A percentile compares a stretch with the other conserved stretches of the same genome.
These are phyloP conservation scores for Hydrocynus forskahlii DNA, from an alignment of 2,797 vertebrate genomes.

Conservation along the genomic window DNA sequence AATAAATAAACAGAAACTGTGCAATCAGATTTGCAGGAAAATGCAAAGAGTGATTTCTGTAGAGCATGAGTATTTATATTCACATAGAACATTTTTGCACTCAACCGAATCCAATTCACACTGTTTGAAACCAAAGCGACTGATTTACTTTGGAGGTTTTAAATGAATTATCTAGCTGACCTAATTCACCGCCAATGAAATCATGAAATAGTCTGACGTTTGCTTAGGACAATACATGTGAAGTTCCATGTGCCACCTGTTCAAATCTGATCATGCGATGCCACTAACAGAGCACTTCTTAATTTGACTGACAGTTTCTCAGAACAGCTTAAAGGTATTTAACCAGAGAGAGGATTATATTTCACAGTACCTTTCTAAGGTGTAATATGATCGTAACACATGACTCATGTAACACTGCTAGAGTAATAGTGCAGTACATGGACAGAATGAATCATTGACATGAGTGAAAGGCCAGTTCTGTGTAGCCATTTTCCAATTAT, in stretches of 20 bases:
- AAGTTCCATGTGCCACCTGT: constrained; percentile 8
- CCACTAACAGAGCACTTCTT: constrained; percentile 1
- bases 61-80: too few species aligned
- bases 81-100: too few species aligned
- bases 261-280: constrained; percentile 19
- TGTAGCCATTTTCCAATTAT: too few species aligned
- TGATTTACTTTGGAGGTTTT: too few species aligned
- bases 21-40: too few species aligned
- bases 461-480: not conserved
- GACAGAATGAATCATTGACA: not conserved
- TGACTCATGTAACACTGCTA: constrained; percentile 7
- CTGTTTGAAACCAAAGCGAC: too few species aligned
- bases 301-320: constrained; percentile 9
- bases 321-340: constrained; percentile 23
- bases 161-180: not conserved
- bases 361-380: not conserved
- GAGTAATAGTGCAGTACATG: not conserved
- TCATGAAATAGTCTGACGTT: not conserved
- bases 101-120: too few species aligned
- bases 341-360: constrained; percentile 10
- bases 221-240: not conserved
- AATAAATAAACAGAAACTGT: too few species aligned
- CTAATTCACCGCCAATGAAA: not conserved
- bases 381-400: not conserved
- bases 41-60: too few species aligned